These are phyloP conservation scores for Pristionchus fissidentatus DNA, from an alignment of 2,888 invertebrate genomes.

Conservation along the genomic window DNA sequence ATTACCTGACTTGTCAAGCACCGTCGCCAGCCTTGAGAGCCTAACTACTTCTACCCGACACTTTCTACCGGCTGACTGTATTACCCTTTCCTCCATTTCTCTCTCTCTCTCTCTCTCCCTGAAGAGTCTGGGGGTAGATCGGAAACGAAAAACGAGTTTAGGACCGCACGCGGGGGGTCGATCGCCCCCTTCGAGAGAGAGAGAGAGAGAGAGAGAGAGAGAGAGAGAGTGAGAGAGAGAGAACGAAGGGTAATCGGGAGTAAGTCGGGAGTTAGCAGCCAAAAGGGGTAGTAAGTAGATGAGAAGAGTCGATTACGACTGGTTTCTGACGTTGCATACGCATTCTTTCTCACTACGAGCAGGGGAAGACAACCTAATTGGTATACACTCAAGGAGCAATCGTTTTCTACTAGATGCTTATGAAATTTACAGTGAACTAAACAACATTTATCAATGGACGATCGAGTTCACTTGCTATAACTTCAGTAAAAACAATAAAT, in stretches of 20 bases:
- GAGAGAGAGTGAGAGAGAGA: not conserved
- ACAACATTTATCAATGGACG: no score
- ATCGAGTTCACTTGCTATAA: no score
- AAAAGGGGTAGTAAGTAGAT: not conserved
- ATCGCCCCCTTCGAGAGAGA: slow-evolving; percentile 18
- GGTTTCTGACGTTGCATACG: slow-evolving; percentile 39
- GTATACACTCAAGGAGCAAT: no score
- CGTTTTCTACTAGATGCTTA: no score
- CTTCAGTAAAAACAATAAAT: no score
- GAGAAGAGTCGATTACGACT: slow-evolving; percentile 1
- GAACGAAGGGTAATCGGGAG: not conserved
- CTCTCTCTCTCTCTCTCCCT: not conserved
- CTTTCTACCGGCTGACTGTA: slow-evolving; percentile 6
- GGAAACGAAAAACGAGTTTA: slow-evolving; percentile 9
- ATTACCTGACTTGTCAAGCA: slow-evolving; percentile 63
- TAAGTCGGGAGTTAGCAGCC: not conserved
- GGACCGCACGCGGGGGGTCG: not conserved
- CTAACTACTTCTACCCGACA: slow-evolving; percentile 41
- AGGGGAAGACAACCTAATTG: not conserved
- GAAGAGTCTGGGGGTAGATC: no score
- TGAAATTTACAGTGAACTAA: no score
- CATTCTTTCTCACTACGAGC: not conserved
- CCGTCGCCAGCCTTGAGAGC: slow-evolving; percentile 59
- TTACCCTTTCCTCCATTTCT: not conserved
- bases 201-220: not conserved